Conservation (phyloP, 92 coral and sea anemone genomes). For the Epizoanthus fatuus region DNA sequence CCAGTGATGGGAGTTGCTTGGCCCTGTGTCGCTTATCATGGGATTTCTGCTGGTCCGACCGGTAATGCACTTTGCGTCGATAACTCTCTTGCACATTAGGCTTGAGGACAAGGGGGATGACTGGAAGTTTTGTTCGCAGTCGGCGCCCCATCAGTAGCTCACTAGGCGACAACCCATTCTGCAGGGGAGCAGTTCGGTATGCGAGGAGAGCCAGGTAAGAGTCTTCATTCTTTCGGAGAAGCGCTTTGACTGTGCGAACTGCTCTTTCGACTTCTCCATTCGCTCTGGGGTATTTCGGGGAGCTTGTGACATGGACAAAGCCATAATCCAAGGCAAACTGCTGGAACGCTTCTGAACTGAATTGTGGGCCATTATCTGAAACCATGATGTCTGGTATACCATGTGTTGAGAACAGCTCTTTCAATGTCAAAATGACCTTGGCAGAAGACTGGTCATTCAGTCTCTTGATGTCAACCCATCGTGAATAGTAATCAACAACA, state of each 20-base stretch:
- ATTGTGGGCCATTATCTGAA: conserved; percentile 73
- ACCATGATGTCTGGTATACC: conserved; percentile 68
- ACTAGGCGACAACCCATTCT: background rate
- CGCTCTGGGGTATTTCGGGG: conserved; percentile 62
- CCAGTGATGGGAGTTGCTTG: conserved; percentile 36
- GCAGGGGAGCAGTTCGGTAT: conserved; percentile 1
- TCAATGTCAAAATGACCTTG: conserved; percentile 28
- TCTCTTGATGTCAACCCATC: conserved; percentile 68
- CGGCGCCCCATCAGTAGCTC: conserved; percentile 75
- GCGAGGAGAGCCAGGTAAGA: conserved; percentile 29
- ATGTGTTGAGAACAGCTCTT: conserved; percentile 63
- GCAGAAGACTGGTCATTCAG: conserved; percentile 23
- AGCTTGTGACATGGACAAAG: conserved; percentile 65
- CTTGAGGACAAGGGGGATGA: conserved; percentile 18
- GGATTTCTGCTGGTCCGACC: conserved; percentile 50
- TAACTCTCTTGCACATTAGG: too few relatives aligned
- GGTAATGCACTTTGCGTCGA: conserved; percentile 56
- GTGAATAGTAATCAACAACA: conserved; percentile 58
- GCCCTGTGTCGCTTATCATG: conserved; percentile 66
- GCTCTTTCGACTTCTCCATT: conserved; percentile 65
- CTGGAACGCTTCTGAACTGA: conserved; percentile 53
- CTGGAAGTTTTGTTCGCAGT: conserved; percentile 54
- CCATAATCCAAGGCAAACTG: conserved; percentile 53
- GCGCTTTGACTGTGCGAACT: conserved; percentile 39
- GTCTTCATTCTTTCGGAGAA: conserved; percentile 35